phyloP scores from a whole-genome alignment of 1,140 invertebrate genomes.

The Oryzaephilus surinamensis region DNA sequence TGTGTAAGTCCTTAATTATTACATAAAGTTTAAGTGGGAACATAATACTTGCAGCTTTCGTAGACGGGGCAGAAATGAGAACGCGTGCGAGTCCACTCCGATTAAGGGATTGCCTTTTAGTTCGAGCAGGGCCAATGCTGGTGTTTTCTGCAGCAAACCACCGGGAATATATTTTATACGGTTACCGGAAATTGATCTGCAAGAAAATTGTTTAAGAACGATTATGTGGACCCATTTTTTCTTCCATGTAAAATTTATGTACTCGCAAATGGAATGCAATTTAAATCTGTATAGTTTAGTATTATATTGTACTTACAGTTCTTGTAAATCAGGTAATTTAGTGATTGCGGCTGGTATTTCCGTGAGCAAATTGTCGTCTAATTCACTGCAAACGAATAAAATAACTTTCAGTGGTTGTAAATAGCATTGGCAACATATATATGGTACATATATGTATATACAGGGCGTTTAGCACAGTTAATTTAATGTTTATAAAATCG shows the following conservation, averaged over 20 bases:
- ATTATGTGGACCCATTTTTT: not conserved
- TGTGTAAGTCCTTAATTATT: too few relatives aligned
- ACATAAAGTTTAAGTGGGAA: not conserved
- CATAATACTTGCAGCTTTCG: slow-evolving; percentile 58
- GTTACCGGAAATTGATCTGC: slow-evolving; percentile 59
- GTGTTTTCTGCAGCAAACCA: slow-evolving; percentile 46
- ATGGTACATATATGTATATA: too few relatives aligned
- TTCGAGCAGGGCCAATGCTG: slow-evolving; percentile 51
- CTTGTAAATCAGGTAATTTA: slow-evolving; percentile 52
- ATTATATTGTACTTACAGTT: slow-evolving; percentile 51
- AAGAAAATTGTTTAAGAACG: slow-evolving; percentile 13
- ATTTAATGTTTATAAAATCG: too few relatives aligned
- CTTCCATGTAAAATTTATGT: not conserved
- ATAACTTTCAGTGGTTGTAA: slow-evolving; percentile 1
- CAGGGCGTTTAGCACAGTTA: too few relatives aligned
- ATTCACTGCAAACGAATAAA: slow-evolving; percentile 45
- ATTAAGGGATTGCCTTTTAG: slow-evolving; percentile 60
- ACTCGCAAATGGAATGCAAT: not conserved
- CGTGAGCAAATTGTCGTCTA: slow-evolving; percentile 62
- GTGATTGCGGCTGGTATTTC: slow-evolving; percentile 53
- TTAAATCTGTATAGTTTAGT: too few relatives aligned
- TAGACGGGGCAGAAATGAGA: slow-evolving; percentile 52
- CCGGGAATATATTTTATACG: slow-evolving; percentile 51
- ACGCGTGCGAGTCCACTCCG: slow-evolving; percentile 50
- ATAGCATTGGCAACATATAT: too few relatives aligned